These are phyloP conservation scores for Cephalopachus bancanus DNA, from an alignment of 2,797 vertebrate species.

Conservation along the genomic window DNA sequence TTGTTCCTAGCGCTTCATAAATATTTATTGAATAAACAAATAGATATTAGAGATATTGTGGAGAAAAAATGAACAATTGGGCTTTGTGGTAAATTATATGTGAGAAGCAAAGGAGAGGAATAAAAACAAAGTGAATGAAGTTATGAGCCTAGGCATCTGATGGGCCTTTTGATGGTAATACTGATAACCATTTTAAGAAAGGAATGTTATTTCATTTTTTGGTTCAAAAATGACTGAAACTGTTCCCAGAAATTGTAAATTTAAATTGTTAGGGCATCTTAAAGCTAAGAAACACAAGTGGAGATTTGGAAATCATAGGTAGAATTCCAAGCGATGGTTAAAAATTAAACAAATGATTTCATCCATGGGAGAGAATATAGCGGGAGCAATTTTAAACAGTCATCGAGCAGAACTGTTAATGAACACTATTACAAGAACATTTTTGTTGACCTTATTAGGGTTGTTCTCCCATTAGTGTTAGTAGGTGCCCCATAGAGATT, in stretches of 20 bases:
- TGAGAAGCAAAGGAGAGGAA: constrained; percentile 25
- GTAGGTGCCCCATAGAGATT: constrained; percentile 59
- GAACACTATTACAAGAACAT: constrained; percentile 69
- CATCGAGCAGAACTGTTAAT: constrained; percentile 11
- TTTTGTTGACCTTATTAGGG: constrained; percentile 68
- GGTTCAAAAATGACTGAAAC: constrained; percentile 41
- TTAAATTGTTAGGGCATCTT: constrained; percentile 1
- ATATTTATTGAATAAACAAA: constrained; percentile 61
- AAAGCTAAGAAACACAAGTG: constrained; percentile 5
- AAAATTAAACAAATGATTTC: constrained; percentile 54
- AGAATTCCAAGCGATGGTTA: constrained; percentile 59
- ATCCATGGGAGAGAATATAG: background rate
- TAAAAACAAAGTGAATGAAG: background rate
- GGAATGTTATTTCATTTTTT: constrained; percentile 40
- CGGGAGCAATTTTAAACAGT: constrained; percentile 14
- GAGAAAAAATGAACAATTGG: background rate
- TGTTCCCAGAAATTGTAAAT: constrained; percentile 20
- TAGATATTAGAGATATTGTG: background rate
- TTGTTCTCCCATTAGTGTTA: constrained; percentile 59
- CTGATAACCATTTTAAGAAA: constrained; percentile 7
- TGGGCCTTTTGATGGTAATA: background rate
- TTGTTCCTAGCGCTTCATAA: constrained; percentile 18
- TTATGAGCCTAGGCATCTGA: background rate
- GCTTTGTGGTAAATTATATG: constrained; percentile 10
- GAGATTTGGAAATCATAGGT: constrained; percentile 44